Evolutionary conservation across 2,113 vertebrate genomes (phyloP).

Genomic region (Rhagologus leucostigma): DNA sequence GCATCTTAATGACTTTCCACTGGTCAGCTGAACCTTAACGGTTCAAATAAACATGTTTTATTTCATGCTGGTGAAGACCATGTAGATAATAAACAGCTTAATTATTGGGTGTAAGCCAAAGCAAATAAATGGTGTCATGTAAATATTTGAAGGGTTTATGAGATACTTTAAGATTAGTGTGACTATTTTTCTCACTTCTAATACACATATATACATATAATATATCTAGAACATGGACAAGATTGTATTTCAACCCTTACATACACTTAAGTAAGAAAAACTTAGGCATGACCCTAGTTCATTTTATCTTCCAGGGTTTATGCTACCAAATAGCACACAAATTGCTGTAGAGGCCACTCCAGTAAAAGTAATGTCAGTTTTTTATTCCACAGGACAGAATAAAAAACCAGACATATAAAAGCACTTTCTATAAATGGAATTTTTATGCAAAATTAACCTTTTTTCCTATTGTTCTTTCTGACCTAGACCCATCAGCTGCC

Average conservation of each 20-base stretch:
- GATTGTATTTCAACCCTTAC: background rate
- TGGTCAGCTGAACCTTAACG: background rate
- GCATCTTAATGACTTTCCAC: background rate
- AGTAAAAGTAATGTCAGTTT: background rate
- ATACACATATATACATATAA: too few species aligned
- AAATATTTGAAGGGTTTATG: background rate
- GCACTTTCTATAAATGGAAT: background rate
- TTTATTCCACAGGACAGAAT: background rate
- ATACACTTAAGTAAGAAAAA: background rate
- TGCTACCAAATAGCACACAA: background rate
- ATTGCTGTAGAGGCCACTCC: background rate
- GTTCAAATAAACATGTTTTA: background rate
- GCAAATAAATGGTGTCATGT: background rate
- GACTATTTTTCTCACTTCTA: background rate
- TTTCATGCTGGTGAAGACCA: background rate
- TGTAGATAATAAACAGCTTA: background rate
- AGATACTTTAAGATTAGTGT: background rate
- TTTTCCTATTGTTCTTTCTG: background rate
- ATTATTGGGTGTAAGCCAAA: background rate
- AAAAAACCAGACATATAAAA: background rate
- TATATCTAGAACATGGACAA: background rate
- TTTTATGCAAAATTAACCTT: background rate
- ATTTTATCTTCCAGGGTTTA: background rate
- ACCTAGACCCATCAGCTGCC: background rate
- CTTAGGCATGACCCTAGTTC: background rate